Conservation (phyloP, 2,797 vertebrate genomes). For the Chelon auratus region DNA sequence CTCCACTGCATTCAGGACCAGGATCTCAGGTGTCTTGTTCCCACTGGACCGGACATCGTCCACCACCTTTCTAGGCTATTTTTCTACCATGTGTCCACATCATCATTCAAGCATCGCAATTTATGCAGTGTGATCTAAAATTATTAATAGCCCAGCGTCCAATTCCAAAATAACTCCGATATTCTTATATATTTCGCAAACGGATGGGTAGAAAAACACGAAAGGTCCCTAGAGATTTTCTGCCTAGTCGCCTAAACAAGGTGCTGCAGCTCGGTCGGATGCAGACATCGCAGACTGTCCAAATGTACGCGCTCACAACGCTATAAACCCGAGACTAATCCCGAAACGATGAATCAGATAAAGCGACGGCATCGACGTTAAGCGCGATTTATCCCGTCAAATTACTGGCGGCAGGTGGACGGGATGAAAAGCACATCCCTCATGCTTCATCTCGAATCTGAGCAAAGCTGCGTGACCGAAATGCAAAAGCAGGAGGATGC, state of each 20-base stretch:
- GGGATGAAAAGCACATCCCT: constrained; percentile 12
- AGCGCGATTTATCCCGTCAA: background rate
- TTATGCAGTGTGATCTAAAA: constrained; percentile 2
- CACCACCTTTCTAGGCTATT: constrained; percentile 54
- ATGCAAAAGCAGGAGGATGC: constrained; percentile 63
- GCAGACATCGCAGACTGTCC: constrained; percentile 42
- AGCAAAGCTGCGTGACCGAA: constrained; percentile 74
- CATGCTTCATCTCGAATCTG: constrained; percentile 61
- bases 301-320: constrained; percentile 21
- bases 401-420: constrained; percentile 14
- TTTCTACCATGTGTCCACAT: constrained; percentile 38
- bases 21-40: constrained; percentile 53
- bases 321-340: background rate
- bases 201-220: background rate
- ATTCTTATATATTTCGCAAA: constrained; percentile 4
- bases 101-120: constrained; percentile 42
- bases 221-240: constrained; percentile 31
- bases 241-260: constrained; percentile 20
- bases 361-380: background rate
- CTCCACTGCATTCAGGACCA: constrained; percentile 78
- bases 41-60: constrained; percentile 60
- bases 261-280: constrained; percentile 36
- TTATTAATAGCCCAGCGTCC: background rate
- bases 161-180: background rate
- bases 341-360: constrained; percentile 2